A percentile compares a stretch with the other conserved stretches of the same genome.
phyloP scores from a whole-genome alignment of 2,888 invertebrate genomes.

The Eristalis arbustorum region DNA sequence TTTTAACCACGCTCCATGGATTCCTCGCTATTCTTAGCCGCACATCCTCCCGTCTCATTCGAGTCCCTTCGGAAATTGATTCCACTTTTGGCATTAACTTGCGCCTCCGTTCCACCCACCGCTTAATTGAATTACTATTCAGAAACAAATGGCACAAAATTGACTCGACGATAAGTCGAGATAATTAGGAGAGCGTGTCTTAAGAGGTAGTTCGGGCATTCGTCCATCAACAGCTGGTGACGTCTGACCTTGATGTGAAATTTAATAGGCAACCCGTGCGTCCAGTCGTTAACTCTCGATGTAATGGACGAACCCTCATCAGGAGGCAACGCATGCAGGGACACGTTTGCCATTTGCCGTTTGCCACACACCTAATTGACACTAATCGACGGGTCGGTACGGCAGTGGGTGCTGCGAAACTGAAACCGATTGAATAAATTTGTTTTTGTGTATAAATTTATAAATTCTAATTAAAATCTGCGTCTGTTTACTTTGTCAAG shows the following conservation, averaged over 20 bases:
- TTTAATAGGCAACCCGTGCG: not conserved
- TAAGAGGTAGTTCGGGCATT: not conserved
- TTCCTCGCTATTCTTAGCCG: not conserved
- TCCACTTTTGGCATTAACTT: slow-evolving; percentile 5
- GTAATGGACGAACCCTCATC: not conserved
- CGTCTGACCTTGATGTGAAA: not conserved
- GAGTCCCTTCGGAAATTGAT: not conserved
- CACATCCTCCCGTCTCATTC: not conserved
- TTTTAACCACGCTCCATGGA: not conserved
- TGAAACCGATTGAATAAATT: no score
- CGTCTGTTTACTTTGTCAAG: not conserved
- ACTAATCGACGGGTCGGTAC: not conserved
- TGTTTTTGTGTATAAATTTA: not conserved
- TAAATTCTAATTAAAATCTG: not conserved
- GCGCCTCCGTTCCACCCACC: not conserved
- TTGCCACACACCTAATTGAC: not conserved
- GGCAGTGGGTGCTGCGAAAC: not conserved
- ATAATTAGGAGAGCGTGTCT: not conserved
- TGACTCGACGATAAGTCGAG: not conserved
- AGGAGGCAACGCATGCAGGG: not conserved
- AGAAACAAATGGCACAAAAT: not conserved
- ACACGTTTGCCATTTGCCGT: not conserved
- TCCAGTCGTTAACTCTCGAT: not conserved
- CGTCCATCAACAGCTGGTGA: not conserved
- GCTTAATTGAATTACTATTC: not conserved